These are phyloP conservation scores for Tenebrosternarchus preto DNA, from an alignment of 2,113 vertebrate species.

Conservation along the genomic window DNA sequence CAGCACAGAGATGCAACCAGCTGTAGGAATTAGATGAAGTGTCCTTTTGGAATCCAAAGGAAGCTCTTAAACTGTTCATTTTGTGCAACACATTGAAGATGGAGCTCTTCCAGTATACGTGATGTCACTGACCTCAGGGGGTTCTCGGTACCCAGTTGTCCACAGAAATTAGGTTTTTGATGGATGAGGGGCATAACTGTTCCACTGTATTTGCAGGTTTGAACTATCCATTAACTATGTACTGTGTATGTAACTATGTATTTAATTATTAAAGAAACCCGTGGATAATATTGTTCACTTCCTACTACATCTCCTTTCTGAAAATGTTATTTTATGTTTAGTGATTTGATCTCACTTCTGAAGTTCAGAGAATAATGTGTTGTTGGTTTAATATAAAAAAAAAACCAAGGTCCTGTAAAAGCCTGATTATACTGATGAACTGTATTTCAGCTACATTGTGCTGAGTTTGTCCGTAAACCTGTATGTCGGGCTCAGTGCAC, in stretches of 20 bases:
- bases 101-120: not conserved
- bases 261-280: not conserved
- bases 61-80: too few relatives aligned
- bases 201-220: not conserved
- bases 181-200: not conserved
- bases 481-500: conserved; percentile 7
- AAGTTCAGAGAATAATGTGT: too few relatives aligned
- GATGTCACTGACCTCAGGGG: not conserved
- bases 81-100: not conserved
- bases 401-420: too few relatives aligned
- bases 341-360: not conserved
- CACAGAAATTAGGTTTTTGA: not conserved
- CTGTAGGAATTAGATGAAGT: too few relatives aligned
- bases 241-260: not conserved
- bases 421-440: conserved; percentile 40
- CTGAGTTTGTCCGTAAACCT: conserved; percentile 28
- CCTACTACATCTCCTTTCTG: not conserved
- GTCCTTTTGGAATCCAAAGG: too few relatives aligned
- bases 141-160: not conserved
- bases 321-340: not conserved
- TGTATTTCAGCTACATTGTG: conserved; percentile 44
- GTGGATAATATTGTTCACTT: not conserved
- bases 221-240: too few relatives aligned
- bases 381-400: too few relatives aligned
- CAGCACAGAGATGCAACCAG: too few relatives aligned